Evolutionary conservation across 2,888 invertebrate species (phyloP).

Genomic region (Dicycla oo): DNA sequence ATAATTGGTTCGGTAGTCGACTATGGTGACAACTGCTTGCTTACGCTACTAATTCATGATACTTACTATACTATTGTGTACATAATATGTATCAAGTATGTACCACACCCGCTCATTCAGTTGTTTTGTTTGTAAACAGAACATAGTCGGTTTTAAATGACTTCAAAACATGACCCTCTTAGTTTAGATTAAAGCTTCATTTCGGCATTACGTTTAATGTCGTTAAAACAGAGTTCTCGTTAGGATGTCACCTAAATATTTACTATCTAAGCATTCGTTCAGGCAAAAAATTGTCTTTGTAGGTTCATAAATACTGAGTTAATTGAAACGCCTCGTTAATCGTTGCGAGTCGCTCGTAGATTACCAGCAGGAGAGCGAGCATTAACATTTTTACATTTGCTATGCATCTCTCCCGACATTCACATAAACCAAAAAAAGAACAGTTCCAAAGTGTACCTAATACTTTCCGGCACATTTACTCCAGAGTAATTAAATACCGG

Average conservation of each 20-base stretch:
- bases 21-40: constrained; percentile 25
- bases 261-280: constrained; percentile 30
- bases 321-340: constrained; percentile 59
- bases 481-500: constrained; percentile 61
- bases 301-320: constrained; percentile 55
- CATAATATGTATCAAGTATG: neutral
- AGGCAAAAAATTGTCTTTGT: constrained; percentile 42
- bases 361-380: constrained; percentile 41
- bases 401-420: constrained; percentile 46
- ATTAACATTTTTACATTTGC: constrained; percentile 62
- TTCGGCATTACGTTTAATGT: constrained; percentile 36
- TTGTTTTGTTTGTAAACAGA: constrained; percentile 42
- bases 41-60: constrained; percentile 5
- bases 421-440: constrained; percentile 49
- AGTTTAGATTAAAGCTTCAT: constrained; percentile 31
- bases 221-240: constrained; percentile 34
- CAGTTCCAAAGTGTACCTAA: constrained; percentile 44
- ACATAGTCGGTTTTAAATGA: constrained; percentile 45
- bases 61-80: neutral
- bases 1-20: constrained; percentile 38
- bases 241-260: constrained; percentile 26
- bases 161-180: constrained; percentile 50
- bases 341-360: constrained; percentile 49
- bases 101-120: neutral
- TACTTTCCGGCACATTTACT: constrained; percentile 61